These are phyloP conservation scores for Sinocyclocheilus maitianheensis DNA, from an alignment of 2,113 vertebrate species.

Conservation along the genomic window DNA sequence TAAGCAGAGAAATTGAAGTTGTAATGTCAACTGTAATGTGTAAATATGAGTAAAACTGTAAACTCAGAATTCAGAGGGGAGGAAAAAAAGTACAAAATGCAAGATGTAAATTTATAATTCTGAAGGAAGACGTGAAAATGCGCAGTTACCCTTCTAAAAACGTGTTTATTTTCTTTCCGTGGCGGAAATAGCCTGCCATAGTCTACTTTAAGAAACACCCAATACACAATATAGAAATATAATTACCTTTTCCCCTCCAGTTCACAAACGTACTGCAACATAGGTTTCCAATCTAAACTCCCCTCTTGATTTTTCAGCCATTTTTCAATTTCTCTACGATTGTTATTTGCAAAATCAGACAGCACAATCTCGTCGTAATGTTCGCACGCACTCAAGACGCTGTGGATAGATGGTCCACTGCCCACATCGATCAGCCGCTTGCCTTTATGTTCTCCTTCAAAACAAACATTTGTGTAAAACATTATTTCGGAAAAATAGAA, in stretches of 20 bases:
- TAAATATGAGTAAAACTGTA: too few relatives aligned
- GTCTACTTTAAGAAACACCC: neutral
- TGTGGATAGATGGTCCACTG: conserved; percentile 71
- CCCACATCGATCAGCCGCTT: conserved; percentile 70
- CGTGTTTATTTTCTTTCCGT: neutral
- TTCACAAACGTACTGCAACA: conserved; percentile 68
- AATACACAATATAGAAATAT: neutral
- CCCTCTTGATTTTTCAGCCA: conserved; percentile 69
- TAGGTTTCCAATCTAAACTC: conserved; percentile 69
- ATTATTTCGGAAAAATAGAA: neutral
- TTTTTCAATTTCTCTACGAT: conserved; percentile 65
- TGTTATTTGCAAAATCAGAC: conserved; percentile 66
- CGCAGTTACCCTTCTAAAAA: neutral
- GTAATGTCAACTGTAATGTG: too few relatives aligned
- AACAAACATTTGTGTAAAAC: neutral
- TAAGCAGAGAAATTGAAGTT: too few relatives aligned
- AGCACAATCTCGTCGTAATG: conserved; percentile 66
- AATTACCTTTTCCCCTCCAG: conserved; percentile 71
- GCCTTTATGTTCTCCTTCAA: conserved; percentile 63
- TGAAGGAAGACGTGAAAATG: too few relatives aligned
- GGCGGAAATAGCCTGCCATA: neutral
- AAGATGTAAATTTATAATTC: too few relatives aligned
- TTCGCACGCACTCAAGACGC: conserved; percentile 70
- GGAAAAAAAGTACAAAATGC: too few relatives aligned
- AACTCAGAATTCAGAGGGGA: too few relatives aligned